Conservation (phyloP, 1,140 invertebrate species). For the Sitophilus oryzae region DNA sequence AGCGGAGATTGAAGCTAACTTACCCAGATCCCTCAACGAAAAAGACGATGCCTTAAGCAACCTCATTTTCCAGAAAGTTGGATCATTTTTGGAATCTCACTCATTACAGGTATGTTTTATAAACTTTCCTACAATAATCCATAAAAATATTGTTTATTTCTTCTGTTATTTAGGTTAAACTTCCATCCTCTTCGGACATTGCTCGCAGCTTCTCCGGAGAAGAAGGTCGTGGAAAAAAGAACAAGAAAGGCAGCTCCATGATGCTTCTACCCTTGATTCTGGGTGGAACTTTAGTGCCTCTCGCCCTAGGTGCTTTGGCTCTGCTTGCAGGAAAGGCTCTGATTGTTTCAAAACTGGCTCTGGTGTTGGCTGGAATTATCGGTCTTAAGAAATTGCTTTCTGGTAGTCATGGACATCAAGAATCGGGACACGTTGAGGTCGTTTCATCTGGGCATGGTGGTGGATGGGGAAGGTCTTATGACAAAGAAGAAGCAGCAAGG, state of each 20-base stretch:
- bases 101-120: constrained; percentile 73
- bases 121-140: too few relatives aligned
- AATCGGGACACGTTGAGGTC: constrained; percentile 60
- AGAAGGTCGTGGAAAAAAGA: constrained; percentile 54
- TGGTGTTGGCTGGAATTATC: constrained; percentile 74
- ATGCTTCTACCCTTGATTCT: constrained; percentile 70
- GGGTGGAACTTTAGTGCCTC: constrained; percentile 69
- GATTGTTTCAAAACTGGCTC: constrained; percentile 74
- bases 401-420: constrained; percentile 48
- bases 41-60: constrained; percentile 66
- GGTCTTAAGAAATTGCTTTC: constrained; percentile 74
- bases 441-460: constrained; percentile 62
- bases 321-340: constrained; percentile 76
- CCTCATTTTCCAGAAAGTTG: constrained; percentile 66
- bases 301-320: constrained; percentile 71
- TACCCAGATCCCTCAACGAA: constrained; percentile 62
- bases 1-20: constrained; percentile 57
- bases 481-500: constrained; percentile 53
- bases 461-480: constrained; percentile 65
- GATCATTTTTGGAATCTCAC: constrained; percentile 67
- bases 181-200: constrained; percentile 57
- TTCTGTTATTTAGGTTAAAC: constrained; percentile 49
- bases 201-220: constrained; percentile 54
- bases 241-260: constrained; percentile 62
- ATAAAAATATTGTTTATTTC: background rate